Base-by-base conservation (phyloP, 2,113 vertebrate species). In the Brachyhypopomus gauderio region DNA sequence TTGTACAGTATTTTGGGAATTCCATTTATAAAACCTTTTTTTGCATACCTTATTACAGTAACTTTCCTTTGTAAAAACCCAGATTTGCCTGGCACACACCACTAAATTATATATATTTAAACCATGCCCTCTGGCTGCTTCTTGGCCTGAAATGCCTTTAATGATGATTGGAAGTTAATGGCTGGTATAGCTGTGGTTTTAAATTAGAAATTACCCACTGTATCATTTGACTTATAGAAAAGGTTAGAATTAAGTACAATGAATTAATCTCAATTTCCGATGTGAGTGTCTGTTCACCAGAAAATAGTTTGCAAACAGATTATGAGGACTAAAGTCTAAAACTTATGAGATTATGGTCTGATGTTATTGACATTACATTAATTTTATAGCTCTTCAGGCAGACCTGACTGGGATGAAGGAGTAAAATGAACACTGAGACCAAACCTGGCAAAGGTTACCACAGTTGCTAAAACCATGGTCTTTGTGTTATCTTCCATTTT, bases 51-150 rank as follows among this genome's bases (percentile, higher is more conserved):
- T 9, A 88, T 87, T 78, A 81, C 81, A 62, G 77, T 84, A 84
- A 78, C 72, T 76, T 91, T 88, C 62, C 83, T 89, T 74, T 89
- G 58, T 81, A 70, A 90, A 91, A 91, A 91, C 88, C 89, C 88
- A 91, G 89, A 91, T 93, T 90, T 90, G 85, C 86, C 87, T 86
- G 84, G 77, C 86, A 89, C 86, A 91, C 87, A 86, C 88, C 87
- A 90, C 82, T 87, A 88, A 92, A 92, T 91, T 88, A 86, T 91
- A 92, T 90, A 91, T 89, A 90, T 93, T 89, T 90, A 89, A 92
- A 88, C 86, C 72, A 87, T 90, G 88, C 88, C 89, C 91, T 79
- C 87, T 86, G 89, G 91, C 89, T 89, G 89, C 87, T 52, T 72
- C 27, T 72, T 84, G 90, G 86, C 90, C 92, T 89, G 87, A 91